These are phyloP conservation scores for Poeciliopsis gracilis DNA, from an alignment of 2,797 vertebrate species.

Conservation along the genomic window DNA sequence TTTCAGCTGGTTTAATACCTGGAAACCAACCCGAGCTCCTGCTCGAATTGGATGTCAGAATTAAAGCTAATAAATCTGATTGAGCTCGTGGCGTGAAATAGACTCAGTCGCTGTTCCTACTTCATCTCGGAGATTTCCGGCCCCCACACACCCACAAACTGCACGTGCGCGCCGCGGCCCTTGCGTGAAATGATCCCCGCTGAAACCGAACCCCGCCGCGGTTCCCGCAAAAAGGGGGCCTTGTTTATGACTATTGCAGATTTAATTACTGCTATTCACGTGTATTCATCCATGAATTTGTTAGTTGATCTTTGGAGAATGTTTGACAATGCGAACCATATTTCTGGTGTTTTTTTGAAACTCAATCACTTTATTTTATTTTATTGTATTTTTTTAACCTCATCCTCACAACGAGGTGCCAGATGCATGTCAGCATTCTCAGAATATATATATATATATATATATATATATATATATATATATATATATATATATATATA, in stretches of 20 bases:
- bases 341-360: slow-evolving; percentile 78
- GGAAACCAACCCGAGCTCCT: slow-evolving; percentile 20
- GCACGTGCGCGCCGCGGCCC: slow-evolving; percentile 64
- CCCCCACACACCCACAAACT: no score
- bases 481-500: background rate
- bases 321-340: slow-evolving; percentile 78
- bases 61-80: slow-evolving; percentile 48
- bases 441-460: slow-evolving; percentile 24
- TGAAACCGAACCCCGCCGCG: slow-evolving; percentile 66
- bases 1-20: background rate
- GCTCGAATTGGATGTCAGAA: slow-evolving; percentile 32
- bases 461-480: slow-evolving; percentile 11
- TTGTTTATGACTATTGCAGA: slow-evolving; percentile 77
- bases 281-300: slow-evolving; percentile 80
- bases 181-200: slow-evolving; percentile 53
- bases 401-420: slow-evolving; percentile 77
- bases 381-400: slow-evolving; percentile 25
- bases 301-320: slow-evolving; percentile 78
- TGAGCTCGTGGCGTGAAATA: slow-evolving; percentile 51
- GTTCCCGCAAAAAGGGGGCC: slow-evolving; percentile 65
- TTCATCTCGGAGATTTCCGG: slow-evolving; percentile 33
- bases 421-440: slow-evolving; percentile 79
- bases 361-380: slow-evolving; percentile 71
- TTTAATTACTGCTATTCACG: slow-evolving; percentile 79
- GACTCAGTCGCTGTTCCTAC: slow-evolving; percentile 38